phyloP scores from a whole-genome alignment of 35 echinoderm and acorn worm species.

The Patiria miniata region DNA sequence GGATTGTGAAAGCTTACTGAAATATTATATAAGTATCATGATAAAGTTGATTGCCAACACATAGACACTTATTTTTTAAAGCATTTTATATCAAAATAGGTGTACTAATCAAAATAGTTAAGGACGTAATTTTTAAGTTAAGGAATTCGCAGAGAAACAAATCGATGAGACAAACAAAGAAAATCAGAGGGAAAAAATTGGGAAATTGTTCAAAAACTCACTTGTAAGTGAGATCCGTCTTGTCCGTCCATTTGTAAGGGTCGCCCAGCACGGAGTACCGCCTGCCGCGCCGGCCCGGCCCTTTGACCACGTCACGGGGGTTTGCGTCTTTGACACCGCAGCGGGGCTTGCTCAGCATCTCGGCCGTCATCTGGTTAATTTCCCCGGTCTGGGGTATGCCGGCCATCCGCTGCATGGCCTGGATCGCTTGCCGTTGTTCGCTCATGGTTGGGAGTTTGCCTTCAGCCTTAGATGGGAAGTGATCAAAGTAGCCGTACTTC shows the following conservation, averaged over 20 bases:
- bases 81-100: too few species aligned
- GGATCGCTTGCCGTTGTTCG: not conserved
- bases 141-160: not conserved
- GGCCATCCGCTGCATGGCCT: conserved; percentile 33
- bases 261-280: conserved; percentile 53
- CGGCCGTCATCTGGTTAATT: not conserved
- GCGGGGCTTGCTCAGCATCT: conserved; percentile 34
- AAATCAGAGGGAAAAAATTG: not conserved
- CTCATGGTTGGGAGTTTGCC: not conserved
- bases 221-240: conserved; percentile 53
- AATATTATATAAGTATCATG: too few species aligned
- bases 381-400: conserved; percentile 40
- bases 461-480: not conserved
- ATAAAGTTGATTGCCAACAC: too few species aligned
- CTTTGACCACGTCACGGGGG: not conserved
- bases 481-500: conserved; percentile 24
- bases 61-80: too few species aligned
- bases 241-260: conserved; percentile 43
- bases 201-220: not conserved
- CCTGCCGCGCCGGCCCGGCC: not conserved
- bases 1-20: too few species aligned
- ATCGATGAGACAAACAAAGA: not conserved
- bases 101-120: too few species aligned
- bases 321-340: conserved; percentile 42
- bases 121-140: too few species aligned